Conservation (phyloP, 2,888 invertebrate genomes). For the Esperia sulphurella region DNA sequence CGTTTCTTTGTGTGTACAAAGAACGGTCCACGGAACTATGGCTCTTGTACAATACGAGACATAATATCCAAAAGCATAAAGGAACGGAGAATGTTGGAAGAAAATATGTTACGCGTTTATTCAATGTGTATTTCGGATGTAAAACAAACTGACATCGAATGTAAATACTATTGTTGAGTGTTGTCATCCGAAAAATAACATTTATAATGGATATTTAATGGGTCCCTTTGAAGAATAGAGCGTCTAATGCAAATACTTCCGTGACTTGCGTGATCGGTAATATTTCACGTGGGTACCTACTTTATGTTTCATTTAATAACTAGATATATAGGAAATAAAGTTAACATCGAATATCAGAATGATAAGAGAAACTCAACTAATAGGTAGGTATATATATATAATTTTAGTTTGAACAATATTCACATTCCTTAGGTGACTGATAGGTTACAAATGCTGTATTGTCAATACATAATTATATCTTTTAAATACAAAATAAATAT, state of each 20-base stretch:
- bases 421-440: too few relatives aligned
- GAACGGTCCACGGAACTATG: slow-evolving; percentile 63
- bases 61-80: slow-evolving; percentile 66
- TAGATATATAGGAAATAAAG: too few relatives aligned
- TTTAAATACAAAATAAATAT: too few relatives aligned
- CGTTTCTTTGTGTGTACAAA: slow-evolving; percentile 68
- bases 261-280: slow-evolving; percentile 22
- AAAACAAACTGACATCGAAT: slow-evolving; percentile 78
- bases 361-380: too few relatives aligned
- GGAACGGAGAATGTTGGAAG: slow-evolving; percentile 60
- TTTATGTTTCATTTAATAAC: too few relatives aligned
- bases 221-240: slow-evolving; percentile 55
- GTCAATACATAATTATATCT: too few relatives aligned
- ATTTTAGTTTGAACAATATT: too few relatives aligned
- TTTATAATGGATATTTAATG: slow-evolving; percentile 71
- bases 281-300: neutral
- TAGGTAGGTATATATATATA: too few relatives aligned
- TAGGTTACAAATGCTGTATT: too few relatives aligned
- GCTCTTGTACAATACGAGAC: slow-evolving; percentile 61
- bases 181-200: slow-evolving; percentile 68
- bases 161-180: slow-evolving; percentile 76
- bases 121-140: slow-evolving; percentile 73
- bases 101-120: slow-evolving; percentile 69
- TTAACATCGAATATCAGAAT: too few relatives aligned
- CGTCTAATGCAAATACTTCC: slow-evolving; percentile 34